Base-by-base conservation (phyloP, 2,113 vertebrate genomes). In the Halichoerus grypus region DNA sequence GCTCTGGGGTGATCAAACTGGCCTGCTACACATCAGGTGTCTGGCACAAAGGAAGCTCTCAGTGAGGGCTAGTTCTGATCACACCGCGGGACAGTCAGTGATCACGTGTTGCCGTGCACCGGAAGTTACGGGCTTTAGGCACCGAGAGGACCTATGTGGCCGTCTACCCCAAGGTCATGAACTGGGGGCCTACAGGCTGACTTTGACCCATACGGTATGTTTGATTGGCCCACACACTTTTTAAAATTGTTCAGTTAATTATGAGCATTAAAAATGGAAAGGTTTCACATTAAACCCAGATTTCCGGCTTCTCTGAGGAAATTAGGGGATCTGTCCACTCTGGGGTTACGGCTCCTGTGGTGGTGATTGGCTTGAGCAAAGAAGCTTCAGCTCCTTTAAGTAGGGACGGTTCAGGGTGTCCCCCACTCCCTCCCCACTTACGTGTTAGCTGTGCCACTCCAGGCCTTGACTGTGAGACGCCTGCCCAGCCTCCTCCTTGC, bases 41-140 rank as follows among this genome's bases (percentile, higher is more conserved):
- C 49, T 69, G 31, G 21, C n/a, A 46, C 16, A 10, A 16, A 59
- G 63, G 2, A 33, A 51, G 69, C 49, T 2, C 55, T 49, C 49
- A 0, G 3, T 1, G 63, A 65, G 14, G 61, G 19, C 26, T 9
- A 7, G 55, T 19, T 42, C 55, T 33, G 18, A 4, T 63, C 57
- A 7, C 24, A 2, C 1, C 3, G 22, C 21, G 19, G 42, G 57
- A 14, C 65, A 46, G 67, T 28, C 24, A 3, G 26, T 7, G 59
- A 7, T 22, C 26, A 28, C 67, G 5, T 11, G 4, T 36, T 31
- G 19, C 4, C 3, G 46, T 19, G 5, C 0, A 2, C 26, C 2
- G 3, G 5, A 18, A 72, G 71, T n/a, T 72, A 28, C 1, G 19
- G 51, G 3, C 28, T 1, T 16, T 59, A 16, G 65, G 71, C n/a